Evolutionary conservation across 2,888 invertebrate genomes (phyloP).

Genomic region (Lasioglossum villosulum): DNA sequence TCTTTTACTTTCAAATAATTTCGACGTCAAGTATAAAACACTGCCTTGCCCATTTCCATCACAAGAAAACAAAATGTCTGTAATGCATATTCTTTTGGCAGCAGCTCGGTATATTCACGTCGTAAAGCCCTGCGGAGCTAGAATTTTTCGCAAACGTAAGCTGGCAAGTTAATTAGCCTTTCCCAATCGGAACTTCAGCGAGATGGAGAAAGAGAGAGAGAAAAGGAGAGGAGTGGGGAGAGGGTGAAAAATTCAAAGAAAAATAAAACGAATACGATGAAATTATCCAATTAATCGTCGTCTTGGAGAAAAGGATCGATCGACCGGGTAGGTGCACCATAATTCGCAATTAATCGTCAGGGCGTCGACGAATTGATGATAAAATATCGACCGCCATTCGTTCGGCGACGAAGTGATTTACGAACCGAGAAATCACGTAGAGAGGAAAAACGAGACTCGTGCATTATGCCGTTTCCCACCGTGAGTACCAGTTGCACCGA

Average conservation of each 20-base stretch:
- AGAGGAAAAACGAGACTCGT: slow-evolving; percentile 49
- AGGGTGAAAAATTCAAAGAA: neutral
- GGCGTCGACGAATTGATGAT: slow-evolving; percentile 11
- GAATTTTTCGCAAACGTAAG: neutral
- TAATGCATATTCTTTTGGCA: neutral
- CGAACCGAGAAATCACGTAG: slow-evolving; percentile 46
- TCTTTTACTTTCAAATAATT: neutral
- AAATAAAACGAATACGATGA: neutral
- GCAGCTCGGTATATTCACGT: neutral
- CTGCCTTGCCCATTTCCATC: neutral
- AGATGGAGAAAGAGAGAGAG: neutral
- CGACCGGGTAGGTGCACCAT: slow-evolving; percentile 32
- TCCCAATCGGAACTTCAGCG: neutral
- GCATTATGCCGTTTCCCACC: slow-evolving; percentile 50
- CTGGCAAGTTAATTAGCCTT: slow-evolving; percentile 4
- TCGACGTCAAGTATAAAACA: neutral
- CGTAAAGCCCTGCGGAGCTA: neutral
- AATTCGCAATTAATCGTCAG: slow-evolving; percentile 52
- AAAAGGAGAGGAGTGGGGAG: neutral
- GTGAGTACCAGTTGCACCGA: slow-evolving; percentile 21
- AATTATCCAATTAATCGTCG: slow-evolving; percentile 32
- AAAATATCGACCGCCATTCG: slow-evolving; percentile 49
- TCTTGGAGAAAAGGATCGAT: slow-evolving; percentile 31
- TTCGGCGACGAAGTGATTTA: slow-evolving; percentile 51
- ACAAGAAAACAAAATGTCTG: neutral